Conservation (phyloP, 2,113 vertebrate species). For the Thamnaconus septentrionalis region DNA sequence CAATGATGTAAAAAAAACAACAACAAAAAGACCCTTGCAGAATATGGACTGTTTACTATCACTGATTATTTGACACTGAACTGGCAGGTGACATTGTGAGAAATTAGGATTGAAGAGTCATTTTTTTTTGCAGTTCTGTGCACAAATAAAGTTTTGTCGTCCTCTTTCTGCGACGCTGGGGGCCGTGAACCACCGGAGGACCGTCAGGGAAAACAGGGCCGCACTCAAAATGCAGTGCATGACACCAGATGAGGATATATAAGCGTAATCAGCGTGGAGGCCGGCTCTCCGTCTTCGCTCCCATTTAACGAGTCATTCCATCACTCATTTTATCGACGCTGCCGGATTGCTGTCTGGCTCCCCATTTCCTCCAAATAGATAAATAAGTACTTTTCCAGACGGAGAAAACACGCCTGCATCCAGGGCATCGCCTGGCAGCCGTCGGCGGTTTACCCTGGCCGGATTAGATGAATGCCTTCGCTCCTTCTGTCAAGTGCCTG, state of each 20-base stretch:
- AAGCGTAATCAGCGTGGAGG: constrained; percentile 47
- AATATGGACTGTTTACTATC: too few relatives aligned
- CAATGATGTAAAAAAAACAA: too few relatives aligned
- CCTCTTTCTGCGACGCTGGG: too few relatives aligned
- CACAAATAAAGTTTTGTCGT: too few relatives aligned
- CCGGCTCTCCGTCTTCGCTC: constrained; percentile 22
- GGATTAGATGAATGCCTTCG: constrained; percentile 47
- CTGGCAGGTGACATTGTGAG: too few relatives aligned
- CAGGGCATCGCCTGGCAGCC: constrained; percentile 30
- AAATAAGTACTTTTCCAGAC: constrained; percentile 49
- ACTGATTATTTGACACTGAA: too few relatives aligned
- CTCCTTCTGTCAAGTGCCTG: constrained; percentile 30
- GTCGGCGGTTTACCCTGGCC: constrained; percentile 41
- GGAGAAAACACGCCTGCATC: constrained; percentile 6
- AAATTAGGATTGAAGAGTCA: too few relatives aligned
- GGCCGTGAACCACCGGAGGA: too few relatives aligned
- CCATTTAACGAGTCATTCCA: constrained; percentile 38
- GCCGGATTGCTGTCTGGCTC: constrained; percentile 39
- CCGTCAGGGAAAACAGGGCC: background rate
- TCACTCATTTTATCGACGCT: constrained; percentile 47
- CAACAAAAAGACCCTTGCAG: too few relatives aligned
- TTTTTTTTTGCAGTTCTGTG: too few relatives aligned
- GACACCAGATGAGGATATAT: constrained; percentile 31
- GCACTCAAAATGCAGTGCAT: constrained; percentile 18
- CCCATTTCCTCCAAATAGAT: constrained; percentile 52